Conservation (phyloP, 2,888 invertebrate species). For the Xestia c-nigrum region DNA sequence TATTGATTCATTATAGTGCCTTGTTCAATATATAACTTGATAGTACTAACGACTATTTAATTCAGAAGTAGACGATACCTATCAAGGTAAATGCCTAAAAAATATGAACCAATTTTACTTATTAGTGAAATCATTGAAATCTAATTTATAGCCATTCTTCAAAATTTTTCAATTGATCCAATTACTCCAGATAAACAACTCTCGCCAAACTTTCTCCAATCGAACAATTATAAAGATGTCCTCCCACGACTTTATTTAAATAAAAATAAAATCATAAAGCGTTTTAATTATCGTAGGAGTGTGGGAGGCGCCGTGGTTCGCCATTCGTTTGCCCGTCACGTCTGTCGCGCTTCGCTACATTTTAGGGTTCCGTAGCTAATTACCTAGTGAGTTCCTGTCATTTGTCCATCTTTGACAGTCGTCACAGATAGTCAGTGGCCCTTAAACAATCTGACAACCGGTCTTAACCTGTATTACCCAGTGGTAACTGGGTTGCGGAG, state of each 20-base stretch:
- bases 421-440: too few species aligned
- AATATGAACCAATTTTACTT: not conserved
- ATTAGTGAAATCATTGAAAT: not conserved
- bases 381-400: too few species aligned
- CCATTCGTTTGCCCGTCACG: constrained; percentile 78
- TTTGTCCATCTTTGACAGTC: too few species aligned
- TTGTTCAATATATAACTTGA: not conserved
- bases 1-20: rapidly evolving
- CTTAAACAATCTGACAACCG: too few species aligned
- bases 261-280: constrained; percentile 56
- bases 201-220: constrained; percentile 38
- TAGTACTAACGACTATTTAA: not conserved
- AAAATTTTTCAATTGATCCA: constrained; percentile 4
- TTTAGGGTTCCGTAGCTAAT: constrained; percentile 39
- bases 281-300: constrained; percentile 50
- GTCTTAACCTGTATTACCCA: too few species aligned
- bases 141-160: not conserved
- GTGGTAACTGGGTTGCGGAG: too few species aligned
- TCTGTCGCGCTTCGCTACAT: constrained; percentile 70
- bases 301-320: constrained; percentile 63
- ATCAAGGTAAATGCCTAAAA: not conserved
- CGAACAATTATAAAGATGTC: constrained; percentile 42
- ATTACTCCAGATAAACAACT: constrained; percentile 21
- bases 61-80: not conserved
- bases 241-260: constrained; percentile 50